A percentile compares a stretch with the other conserved stretches of the same genome.
Conservation (phyloP, 2,888 invertebrate species). For the Dexiosoma caninum region DNA sequence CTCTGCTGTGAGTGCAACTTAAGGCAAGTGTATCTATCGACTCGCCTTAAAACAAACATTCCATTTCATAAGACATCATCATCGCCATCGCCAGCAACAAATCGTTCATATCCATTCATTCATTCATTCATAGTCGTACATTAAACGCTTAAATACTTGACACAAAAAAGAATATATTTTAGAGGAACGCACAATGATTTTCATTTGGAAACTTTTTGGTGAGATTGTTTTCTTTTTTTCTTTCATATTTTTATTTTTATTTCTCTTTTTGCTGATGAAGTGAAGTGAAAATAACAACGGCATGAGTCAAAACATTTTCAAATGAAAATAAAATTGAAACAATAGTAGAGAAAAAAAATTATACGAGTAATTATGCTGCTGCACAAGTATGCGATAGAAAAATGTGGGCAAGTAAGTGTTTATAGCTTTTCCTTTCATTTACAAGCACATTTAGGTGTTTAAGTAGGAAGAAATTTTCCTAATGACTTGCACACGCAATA, state of each 20-base stretch:
- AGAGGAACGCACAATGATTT: slow-evolving; percentile 21
- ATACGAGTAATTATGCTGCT: not conserved
- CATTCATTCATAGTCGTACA: slow-evolving; percentile 8
- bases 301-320: slow-evolving; percentile 42
- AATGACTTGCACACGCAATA: not conserved
- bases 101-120: not conserved
- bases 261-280: not conserved
- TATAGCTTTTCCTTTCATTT: slow-evolving; percentile 10
- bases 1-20: not conserved
- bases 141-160: slow-evolving; percentile 39
- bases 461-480: not conserved
- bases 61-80: slow-evolving; percentile 54
- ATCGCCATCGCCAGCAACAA: not conserved
- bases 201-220: slow-evolving; percentile 22
- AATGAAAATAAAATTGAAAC: slow-evolving; percentile 21
- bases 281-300: slow-evolving; percentile 26
- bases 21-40: slow-evolving; percentile 4
- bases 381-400: slow-evolving; percentile 9
- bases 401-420: slow-evolving; percentile 6
- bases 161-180: slow-evolving; percentile 38
- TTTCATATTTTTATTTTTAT: not conserved
- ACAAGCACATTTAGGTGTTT: not conserved
- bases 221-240: not conserved
- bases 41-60: slow-evolving; percentile 42
- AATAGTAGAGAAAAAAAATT: not conserved